A percentile compares a stretch with the other conserved stretches of the same genome.
Evolutionary conservation across 2,113 vertebrate genomes (phyloP).

Genomic region (Galemys pyrenaicus): DNA sequence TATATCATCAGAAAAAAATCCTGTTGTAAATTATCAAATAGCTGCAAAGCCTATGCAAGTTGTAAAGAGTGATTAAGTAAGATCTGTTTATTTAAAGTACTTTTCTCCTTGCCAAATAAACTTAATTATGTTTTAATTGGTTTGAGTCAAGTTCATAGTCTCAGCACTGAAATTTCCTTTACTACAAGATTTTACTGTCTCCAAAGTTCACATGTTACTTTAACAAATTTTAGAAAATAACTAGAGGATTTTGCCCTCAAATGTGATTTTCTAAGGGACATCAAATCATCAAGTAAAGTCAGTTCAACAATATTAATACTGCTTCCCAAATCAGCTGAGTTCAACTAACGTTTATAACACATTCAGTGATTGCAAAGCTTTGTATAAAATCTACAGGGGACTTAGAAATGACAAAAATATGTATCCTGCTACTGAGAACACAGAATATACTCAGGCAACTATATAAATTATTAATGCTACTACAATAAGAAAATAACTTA

Average conservation of each 20-base stretch:
- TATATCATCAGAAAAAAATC: not conserved
- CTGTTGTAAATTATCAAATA: not conserved
- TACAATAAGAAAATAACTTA: not conserved
- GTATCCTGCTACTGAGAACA: not conserved
- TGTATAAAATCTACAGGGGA: not conserved
- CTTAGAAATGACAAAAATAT: not conserved
- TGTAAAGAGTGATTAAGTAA: conserved; percentile 42
- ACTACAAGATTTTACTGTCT: conserved; percentile 54
- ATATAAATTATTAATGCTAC: not conserved
- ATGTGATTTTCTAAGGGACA: conserved; percentile 68
- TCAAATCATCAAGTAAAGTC: not conserved
- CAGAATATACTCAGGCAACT: not conserved
- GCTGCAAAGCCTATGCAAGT: not conserved
- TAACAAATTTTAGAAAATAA: conserved; percentile 67
- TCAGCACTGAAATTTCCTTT: conserved; percentile 60
- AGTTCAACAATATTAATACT: not conserved
- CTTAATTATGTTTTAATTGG: conserved; percentile 70
- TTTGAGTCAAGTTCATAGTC: conserved; percentile 67
- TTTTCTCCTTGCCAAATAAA: conserved; percentile 48
- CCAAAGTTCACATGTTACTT: conserved; percentile 72
- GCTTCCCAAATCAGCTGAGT: not conserved
- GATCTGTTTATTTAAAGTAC: conserved; percentile 60
- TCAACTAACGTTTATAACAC: not conserved
- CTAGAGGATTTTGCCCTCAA: conserved; percentile 59
- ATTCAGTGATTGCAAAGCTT: not conserved